Base-by-base conservation (phyloP, 1,140 invertebrate genomes). In the Marisa cornuarietis region DNA sequence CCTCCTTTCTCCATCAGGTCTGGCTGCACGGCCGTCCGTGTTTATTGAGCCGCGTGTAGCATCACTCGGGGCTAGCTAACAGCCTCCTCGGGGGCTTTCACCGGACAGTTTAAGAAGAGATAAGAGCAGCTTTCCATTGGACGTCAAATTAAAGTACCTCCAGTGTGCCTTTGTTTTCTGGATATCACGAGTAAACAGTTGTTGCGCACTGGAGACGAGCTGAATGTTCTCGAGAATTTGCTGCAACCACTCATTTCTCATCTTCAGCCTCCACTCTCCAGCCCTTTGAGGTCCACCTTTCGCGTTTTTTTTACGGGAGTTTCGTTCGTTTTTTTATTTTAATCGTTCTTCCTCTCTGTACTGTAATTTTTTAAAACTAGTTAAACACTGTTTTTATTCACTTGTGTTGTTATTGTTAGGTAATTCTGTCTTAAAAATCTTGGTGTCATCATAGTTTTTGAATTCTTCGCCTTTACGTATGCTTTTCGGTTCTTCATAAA, bases 11-110 rank as follows among this genome's bases (percentile, higher is more conserved):
- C 65, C 26, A 22, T 5, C 65, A n/a, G 11, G 14, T 11, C n/a
- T 68, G 65, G n/a, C n/a, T 22, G 22, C 22, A 13, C 65, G 22
- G n/a, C 65, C 26, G 10, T 2, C 26, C 65, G 22, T 68, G 65
- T 68, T 68, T 68, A 24, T 68, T 6, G n/a, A 68, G 65, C 65
- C 65, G 65, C 22, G 65, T 68, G 26, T 68, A 68, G 65, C 22
- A 68, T 68, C 65, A 24, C 65, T 68, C 26, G 13, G 18, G 18
- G 65, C 65, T 58, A 22, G 65, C 65, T 68, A 68, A 68, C 65
- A 24, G 65, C 65, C 13, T 68, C 65, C 65, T 68, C 26, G n/a
- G 26, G 65, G 14, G 65, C 65, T 24, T 68, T 24, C 26, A n/a
- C 13, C 22, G 65, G 22, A 68, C 22, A 68, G 65, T 68, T n/a